These are phyloP conservation scores for Pandion haliaetus DNA, from an alignment of 2,113 vertebrate genomes.

Conservation along the genomic window DNA sequence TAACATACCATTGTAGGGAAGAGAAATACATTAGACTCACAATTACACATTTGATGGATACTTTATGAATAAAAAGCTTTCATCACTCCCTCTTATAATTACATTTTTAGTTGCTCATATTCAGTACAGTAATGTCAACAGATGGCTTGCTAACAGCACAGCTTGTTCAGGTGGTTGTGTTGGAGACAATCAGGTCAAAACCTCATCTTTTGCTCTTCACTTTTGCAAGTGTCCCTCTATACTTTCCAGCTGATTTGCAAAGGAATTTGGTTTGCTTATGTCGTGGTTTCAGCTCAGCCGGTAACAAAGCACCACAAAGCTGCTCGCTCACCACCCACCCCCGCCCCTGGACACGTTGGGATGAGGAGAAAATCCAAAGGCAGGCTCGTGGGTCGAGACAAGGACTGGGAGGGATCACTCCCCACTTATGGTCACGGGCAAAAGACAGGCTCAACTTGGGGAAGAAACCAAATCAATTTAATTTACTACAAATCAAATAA, in stretches of 20 bases:
- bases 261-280: not conserved
- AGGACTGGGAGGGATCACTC: no score
- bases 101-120: constrained; percentile 13
- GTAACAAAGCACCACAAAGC: no score
- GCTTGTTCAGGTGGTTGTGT: not conserved
- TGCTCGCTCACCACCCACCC: no score
- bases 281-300: no score
- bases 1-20: not conserved
- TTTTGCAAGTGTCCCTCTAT: not conserved
- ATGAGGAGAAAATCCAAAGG: no score
- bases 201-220: not conserved
- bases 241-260: not conserved
- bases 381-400: no score
- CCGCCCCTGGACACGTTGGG: no score
- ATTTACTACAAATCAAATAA: no score
- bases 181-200: not conserved
- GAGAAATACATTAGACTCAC: not conserved
- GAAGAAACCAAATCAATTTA: no score
- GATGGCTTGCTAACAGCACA: not conserved
- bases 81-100: not conserved
- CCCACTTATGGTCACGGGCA: no score
- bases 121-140: not conserved
- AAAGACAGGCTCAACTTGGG: no score
- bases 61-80: not conserved
- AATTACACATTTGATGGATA: not conserved